Percentiles rank a stretch among this genome's conserved stretches.
These are phyloP conservation scores for Neelides sp. DNA, from an alignment of 1,140 invertebrate genomes.

Conservation along the genomic window DNA sequence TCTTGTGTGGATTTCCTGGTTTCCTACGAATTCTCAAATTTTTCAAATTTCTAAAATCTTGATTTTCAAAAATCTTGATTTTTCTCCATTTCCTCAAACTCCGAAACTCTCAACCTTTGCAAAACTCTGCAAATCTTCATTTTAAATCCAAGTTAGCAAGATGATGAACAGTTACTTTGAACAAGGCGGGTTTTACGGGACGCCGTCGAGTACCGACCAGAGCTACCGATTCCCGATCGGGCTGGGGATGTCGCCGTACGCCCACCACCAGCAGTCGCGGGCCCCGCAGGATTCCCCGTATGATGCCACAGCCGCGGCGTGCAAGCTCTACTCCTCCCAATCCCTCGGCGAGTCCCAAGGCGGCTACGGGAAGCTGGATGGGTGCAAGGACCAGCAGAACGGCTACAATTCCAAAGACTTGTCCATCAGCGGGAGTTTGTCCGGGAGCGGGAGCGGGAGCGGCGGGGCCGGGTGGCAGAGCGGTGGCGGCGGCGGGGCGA, in stretches of 20 bases:
- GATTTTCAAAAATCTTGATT: background rate
- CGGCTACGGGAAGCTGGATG: slow-evolving; percentile 40
- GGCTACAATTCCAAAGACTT: slow-evolving; percentile 47
- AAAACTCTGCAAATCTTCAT: background rate
- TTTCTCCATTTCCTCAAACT: background rate
- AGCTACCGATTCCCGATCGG: slow-evolving; percentile 64
- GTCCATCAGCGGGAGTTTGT: slow-evolving; percentile 51
- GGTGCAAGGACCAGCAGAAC: slow-evolving; percentile 48
- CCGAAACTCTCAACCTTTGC: background rate
- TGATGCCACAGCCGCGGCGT: slow-evolving; percentile 73
- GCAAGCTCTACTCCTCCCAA: slow-evolving; percentile 60
- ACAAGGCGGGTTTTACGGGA: slow-evolving; percentile 82
- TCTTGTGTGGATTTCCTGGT: too few species aligned
- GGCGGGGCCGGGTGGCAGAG: slow-evolving; percentile 18
- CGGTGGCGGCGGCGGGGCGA: slow-evolving; percentile 23
- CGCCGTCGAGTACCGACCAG: slow-evolving; percentile 48
- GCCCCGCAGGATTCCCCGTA: slow-evolving; percentile 76
- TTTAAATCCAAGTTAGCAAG: slow-evolving; percentile 13
- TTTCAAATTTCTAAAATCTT: too few species aligned
- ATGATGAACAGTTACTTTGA: slow-evolving; percentile 91
- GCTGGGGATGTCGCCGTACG: slow-evolving; percentile 69
- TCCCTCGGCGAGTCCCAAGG: slow-evolving; percentile 48
- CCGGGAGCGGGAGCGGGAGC: slow-evolving; percentile 40
- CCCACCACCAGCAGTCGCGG: slow-evolving; percentile 50
- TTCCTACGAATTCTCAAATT: too few species aligned